Base-by-base conservation (phyloP, 2,113 vertebrate genomes). In the Antechinus flavipes region DNA sequence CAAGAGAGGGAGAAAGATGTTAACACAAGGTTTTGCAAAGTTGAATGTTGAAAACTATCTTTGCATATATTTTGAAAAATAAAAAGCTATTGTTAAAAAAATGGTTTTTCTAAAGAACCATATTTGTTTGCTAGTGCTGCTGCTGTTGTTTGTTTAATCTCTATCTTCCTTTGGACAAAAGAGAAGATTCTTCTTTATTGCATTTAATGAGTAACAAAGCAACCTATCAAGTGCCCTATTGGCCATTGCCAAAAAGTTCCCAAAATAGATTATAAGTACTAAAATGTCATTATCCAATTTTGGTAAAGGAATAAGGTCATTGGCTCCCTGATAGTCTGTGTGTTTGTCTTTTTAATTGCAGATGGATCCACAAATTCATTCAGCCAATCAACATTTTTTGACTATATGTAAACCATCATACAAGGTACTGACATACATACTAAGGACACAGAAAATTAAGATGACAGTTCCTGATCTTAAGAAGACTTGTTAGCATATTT, bases 311-410 rank as follows among this genome's bases (percentile, higher is more conserved):
- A 84, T 42, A 42, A 23, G n/a, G 68, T 42, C 30, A 76, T 76
- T n/a, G 61, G 35, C 14, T 84, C 35, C 7, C 19, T 19, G 22
- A 68, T n/a, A 68, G 12, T 68, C 30, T 61, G 10, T 76, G 16
- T n/a, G 35, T 76, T 76, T 61, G 14, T 76, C 68, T n/a, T 84
- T 84, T 84, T 84, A 42, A 42, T 84, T 23, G 68, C n/a, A 84
- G n/a, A 84, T 84, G 68, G n/a, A 84, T 42, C 68, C 12, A 89
- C 8, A 93, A 94, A 93, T 19, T 25, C 0, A 92, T 91, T 91
- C 6, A 90, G 49, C 93, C 11, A 50, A 94, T 25, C 91, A 93
- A 50, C 55, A 93, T 54, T 91, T 90, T 94, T 54, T 94, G n/a
- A 89, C 47, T 68, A 92, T 91, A 2, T 10, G 61, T 6, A 52